Percentiles rank a stretch among this genome's conserved stretches.
Conservation (phyloP, 2,888 invertebrate genomes). For the Campaea margaritaria region DNA sequence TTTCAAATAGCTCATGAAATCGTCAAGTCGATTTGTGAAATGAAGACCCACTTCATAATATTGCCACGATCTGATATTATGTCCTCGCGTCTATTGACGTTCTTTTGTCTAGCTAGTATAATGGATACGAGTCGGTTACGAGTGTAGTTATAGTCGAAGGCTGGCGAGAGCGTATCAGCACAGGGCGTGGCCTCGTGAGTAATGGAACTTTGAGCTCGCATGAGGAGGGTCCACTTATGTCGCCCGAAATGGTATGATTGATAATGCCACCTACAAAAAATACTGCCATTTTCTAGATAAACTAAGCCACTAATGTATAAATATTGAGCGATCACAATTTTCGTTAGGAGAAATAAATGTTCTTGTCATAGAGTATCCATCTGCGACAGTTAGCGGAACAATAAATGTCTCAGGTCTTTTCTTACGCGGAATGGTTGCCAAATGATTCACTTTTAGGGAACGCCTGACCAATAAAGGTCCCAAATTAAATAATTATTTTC, state of each 20-base stretch:
- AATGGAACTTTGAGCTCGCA: conserved; percentile 80
- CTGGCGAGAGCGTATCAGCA: conserved; percentile 72
- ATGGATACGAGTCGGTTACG: conserved; percentile 41
- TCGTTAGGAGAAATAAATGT: conserved; percentile 17
- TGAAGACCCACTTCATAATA: conserved; percentile 33
- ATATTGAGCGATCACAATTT: conserved; percentile 34
- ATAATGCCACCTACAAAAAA: conserved; percentile 78
- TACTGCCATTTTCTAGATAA: conserved; percentile 67
- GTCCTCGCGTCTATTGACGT: conserved; percentile 33
- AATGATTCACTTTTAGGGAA: conserved; percentile 39
- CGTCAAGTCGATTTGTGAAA: conserved; percentile 34
- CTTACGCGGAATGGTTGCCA: conserved; percentile 35
- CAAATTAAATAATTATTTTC: conserved; percentile 35
- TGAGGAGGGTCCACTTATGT: conserved; percentile 84
- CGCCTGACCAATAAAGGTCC: conserved; percentile 32
- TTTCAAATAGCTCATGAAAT: conserved; percentile 35
- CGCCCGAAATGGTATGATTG: conserved; percentile 81
- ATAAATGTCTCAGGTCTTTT: conserved; percentile 37
- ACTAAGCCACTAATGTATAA: conserved; percentile 50
- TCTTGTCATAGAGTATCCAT: conserved; percentile 24
- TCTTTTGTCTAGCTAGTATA: conserved; percentile 40
- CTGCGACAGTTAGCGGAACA: conserved; percentile 26
- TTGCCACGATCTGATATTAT: conserved; percentile 35
- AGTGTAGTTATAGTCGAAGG: conserved; percentile 50
- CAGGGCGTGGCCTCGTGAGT: conserved; percentile 78